These are phyloP conservation scores for Solen grandis DNA, from an alignment of 1,140 invertebrate species.

Conservation along the genomic window DNA sequence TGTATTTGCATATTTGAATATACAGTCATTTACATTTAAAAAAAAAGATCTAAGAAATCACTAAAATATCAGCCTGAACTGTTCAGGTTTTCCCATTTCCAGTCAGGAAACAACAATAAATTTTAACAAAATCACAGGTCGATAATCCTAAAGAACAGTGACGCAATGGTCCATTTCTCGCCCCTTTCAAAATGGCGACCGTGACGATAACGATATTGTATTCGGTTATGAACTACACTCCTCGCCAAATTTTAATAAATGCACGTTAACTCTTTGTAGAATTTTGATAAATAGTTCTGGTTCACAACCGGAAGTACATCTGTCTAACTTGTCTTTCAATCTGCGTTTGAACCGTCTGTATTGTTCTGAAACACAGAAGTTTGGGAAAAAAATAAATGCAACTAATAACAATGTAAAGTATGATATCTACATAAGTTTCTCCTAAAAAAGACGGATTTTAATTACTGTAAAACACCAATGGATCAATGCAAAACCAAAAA, in stretches of 20 bases:
- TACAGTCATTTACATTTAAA: no score
- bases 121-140: no score
- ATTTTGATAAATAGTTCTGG: slow-evolving; percentile 52
- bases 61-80: no score
- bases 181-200: no score
- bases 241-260: background rate
- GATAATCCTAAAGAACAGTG: no score
- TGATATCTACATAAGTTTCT: background rate
- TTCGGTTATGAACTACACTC: slow-evolving; percentile 1
- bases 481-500: no score
- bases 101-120: no score
- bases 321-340: slow-evolving; percentile 33
- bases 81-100: no score
- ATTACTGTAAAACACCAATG: background rate
- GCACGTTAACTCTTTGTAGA: slow-evolving; percentile 28
- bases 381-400: background rate
- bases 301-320: slow-evolving; percentile 24
- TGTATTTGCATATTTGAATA: no score
- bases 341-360: slow-evolving; percentile 43
- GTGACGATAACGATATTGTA: no score
- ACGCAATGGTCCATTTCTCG: no score
- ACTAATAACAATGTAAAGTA: background rate
- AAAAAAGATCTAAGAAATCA: no score
- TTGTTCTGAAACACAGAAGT: slow-evolving; percentile 52
- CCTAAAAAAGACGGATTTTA: background rate